phyloP scores from a whole-genome alignment of 2,113 vertebrate genomes.

The Apeltes quadracus region DNA sequence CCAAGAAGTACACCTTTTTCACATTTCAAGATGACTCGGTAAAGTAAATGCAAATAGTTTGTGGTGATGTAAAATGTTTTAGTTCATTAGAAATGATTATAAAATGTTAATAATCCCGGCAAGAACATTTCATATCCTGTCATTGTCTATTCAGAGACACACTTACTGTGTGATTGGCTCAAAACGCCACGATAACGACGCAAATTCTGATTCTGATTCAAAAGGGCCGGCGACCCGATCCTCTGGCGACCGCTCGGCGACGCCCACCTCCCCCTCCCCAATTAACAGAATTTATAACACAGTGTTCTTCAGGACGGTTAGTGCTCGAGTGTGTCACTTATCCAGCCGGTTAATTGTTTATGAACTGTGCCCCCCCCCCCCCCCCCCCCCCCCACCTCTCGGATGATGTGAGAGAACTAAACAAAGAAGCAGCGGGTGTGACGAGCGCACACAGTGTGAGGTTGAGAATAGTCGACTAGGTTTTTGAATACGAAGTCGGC shows the following conservation, averaged over 20 bases:
- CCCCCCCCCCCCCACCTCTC: constrained; percentile 51
- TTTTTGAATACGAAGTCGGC: constrained; percentile 53
- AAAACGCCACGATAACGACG: constrained; percentile 11
- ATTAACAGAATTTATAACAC: constrained; percentile 74
- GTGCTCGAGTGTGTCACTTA: constrained; percentile 77
- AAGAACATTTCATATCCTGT: not conserved
- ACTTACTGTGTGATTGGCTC: not conserved
- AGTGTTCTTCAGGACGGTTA: constrained; percentile 74
- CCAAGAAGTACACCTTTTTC: too few species aligned
- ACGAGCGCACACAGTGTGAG: constrained; percentile 47
- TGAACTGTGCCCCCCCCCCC: constrained; percentile 68
- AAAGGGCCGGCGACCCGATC: constrained; percentile 8
- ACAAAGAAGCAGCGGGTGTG: constrained; percentile 54
- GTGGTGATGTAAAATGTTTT: not conserved
- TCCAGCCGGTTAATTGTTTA: constrained; percentile 78
- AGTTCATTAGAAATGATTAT: not conserved
- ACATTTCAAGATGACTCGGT: too few species aligned
- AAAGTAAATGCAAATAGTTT: not conserved
- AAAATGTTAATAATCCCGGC: too few species aligned
- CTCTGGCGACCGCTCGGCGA: constrained; percentile 11
- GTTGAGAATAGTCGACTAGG: constrained; percentile 58
- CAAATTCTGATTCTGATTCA: too few species aligned
- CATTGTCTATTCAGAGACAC: not conserved
- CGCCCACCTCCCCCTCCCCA: constrained; percentile 64
- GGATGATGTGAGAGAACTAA: constrained; percentile 61